Evolutionary conservation across 2,797 vertebrate species (phyloP).

Genomic region (Amblyopsis hoosieri): DNA sequence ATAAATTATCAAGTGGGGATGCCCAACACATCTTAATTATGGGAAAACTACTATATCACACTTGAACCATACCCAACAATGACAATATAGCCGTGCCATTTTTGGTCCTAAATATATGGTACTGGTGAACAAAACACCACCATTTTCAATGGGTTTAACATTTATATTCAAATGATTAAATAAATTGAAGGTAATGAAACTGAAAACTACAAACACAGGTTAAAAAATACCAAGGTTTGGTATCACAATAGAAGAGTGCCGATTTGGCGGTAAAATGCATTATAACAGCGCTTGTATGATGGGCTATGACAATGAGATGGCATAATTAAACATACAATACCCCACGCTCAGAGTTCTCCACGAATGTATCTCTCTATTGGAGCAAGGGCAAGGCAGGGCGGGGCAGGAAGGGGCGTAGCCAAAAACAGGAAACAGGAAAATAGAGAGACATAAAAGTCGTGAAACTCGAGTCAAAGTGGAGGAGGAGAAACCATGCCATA

Average conservation of each 20-base stretch:
- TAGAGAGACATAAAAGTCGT: conserved; percentile 70
- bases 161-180: neutral
- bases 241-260: conserved; percentile 11
- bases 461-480: conserved; percentile 56
- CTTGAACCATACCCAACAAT: neutral
- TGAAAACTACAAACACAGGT: too few relatives aligned
- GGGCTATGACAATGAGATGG: conserved; percentile 60
- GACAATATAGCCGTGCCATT: neutral
- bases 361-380: conserved; percentile 85
- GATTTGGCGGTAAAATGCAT: conserved; percentile 22
- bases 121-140: too few relatives aligned
- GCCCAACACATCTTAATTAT: conserved; percentile 33
- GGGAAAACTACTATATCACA: neutral
- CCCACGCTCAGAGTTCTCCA: conserved; percentile 86
- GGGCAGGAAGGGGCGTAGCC: conserved; percentile 71
- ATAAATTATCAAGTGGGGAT: conserved; percentile 17
- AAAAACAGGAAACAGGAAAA: conserved; percentile 77
- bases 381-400: conserved; percentile 73
- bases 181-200: neutral
- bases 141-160: neutral
- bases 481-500: conserved; percentile 22
- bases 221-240: too few relatives aligned
- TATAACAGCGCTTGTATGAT: conserved; percentile 14
- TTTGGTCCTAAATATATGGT: neutral
- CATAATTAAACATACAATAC: conserved; percentile 83